Evolutionary conservation across 2,888 invertebrate species (phyloP).

Genomic region (Brenthis hecate): DNA sequence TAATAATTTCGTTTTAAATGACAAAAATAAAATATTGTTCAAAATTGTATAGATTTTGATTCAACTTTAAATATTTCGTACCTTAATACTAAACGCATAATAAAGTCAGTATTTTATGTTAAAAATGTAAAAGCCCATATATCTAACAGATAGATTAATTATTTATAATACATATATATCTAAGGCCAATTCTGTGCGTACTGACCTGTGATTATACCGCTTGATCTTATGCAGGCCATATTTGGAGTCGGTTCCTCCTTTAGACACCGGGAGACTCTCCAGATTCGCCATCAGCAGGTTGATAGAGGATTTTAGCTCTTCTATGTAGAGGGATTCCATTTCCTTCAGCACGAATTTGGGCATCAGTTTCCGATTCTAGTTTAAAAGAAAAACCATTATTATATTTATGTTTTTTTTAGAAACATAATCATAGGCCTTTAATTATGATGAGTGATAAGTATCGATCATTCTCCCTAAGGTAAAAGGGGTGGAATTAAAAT

Average conservation of each 20-base stretch:
- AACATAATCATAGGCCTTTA: too few species aligned
- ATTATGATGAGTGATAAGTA: too few species aligned
- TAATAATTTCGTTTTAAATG: background rate
- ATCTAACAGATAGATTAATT: background rate
- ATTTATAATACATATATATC: slow-evolving; percentile 1
- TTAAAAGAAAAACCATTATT: background rate
- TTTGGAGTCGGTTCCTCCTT: slow-evolving; percentile 98
- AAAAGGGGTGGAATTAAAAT: too few species aligned
- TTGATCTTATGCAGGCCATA: slow-evolving; percentile 98
- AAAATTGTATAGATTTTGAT: background rate
- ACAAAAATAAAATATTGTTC: background rate
- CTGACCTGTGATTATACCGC: slow-evolving; percentile 98
- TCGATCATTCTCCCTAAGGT: too few species aligned
- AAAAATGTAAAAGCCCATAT: too few species aligned
- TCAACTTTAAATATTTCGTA: background rate
- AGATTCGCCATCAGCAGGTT: slow-evolving; percentile 99
- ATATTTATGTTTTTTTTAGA: too few species aligned
- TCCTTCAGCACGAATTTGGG: slow-evolving; percentile 99
- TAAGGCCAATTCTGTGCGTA: slow-evolving; percentile 36
- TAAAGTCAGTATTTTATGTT: too few species aligned
- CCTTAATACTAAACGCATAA: too few species aligned
- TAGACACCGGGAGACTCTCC: slow-evolving; percentile 99
- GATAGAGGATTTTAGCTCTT: slow-evolving; percentile 98
- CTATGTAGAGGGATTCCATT: slow-evolving; percentile 99
- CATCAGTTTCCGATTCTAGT: slow-evolving; percentile 97